Percentiles rank a stretch among this genome's conserved stretches.
These are phyloP conservation scores for Ethmia dodecea DNA, from an alignment of 2,888 invertebrate genomes.

Conservation along the genomic window DNA sequence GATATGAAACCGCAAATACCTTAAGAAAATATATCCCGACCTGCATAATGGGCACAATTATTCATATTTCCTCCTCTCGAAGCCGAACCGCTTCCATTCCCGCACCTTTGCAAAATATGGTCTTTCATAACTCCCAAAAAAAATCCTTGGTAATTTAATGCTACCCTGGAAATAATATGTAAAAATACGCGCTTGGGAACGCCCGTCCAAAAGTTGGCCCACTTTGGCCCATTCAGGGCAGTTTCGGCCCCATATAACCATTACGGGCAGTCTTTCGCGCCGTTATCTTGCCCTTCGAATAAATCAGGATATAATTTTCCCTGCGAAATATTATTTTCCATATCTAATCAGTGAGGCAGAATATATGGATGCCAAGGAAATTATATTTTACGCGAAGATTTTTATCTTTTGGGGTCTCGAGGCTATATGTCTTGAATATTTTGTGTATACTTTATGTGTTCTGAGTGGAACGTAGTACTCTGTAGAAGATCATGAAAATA, in stretches of 20 bases:
- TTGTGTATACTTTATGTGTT: too few relatives aligned
- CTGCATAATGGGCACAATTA: constrained; percentile 4
- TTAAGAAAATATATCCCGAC: constrained; percentile 8
- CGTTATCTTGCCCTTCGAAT: constrained; percentile 62
- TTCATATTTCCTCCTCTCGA: constrained; percentile 32
- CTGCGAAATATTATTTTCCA: constrained; percentile 62
- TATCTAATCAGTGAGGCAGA: constrained; percentile 65
- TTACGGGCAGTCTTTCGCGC: constrained; percentile 56
- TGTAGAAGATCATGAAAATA: too few relatives aligned
- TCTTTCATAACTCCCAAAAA: constrained; percentile 58
- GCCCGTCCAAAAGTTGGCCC: constrained; percentile 40
- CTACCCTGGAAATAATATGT: constrained; percentile 62
- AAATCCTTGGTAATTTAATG: constrained; percentile 67
- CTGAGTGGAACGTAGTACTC: too few relatives aligned
- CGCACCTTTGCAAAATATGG: constrained; percentile 65
- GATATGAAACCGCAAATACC: constrained; percentile 3
- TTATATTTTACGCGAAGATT: constrained; percentile 46
- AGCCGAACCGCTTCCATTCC: constrained; percentile 49
- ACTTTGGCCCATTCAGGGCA: constrained; percentile 46
- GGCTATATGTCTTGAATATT: not conserved
- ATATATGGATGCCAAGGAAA: constrained; percentile 52
- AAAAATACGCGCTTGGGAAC: constrained; percentile 53
- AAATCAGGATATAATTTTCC: constrained; percentile 68
- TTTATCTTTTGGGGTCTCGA: constrained; percentile 3
- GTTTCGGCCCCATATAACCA: constrained; percentile 52